Evolutionary conservation across 2,113 vertebrate genomes (phyloP).

Genomic region (Corythaeola cristata): DNA sequence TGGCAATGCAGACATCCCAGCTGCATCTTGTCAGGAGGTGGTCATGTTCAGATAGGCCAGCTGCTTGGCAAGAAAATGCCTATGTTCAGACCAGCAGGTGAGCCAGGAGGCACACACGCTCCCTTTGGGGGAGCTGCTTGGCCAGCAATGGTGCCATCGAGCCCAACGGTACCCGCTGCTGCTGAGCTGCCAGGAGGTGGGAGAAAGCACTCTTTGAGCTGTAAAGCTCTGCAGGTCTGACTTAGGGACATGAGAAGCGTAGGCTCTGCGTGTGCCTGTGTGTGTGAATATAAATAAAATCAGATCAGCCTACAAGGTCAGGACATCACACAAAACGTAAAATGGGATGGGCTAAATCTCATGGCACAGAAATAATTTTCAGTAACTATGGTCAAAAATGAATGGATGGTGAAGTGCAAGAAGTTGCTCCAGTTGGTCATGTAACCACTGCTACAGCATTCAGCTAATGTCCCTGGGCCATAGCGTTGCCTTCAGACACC

Average conservation of each 20-base stretch:
- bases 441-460: neutral
- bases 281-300: neutral
- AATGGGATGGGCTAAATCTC: neutral
- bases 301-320: neutral
- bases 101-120: neutral
- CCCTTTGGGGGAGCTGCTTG: neutral
- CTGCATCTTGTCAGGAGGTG: neutral
- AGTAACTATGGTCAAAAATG: neutral
- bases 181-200: neutral
- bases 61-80: neutral
- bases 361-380: neutral
- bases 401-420: neutral
- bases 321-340: neutral
- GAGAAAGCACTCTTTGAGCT: neutral
- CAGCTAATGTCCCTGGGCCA: neutral
- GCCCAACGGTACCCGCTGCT: neutral
- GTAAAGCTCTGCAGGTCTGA: neutral
- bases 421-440: neutral
- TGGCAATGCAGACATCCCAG: neutral
- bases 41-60: neutral
- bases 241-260: neutral
- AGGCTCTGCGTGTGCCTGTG: neutral
- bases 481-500: neutral
- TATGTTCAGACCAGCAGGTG: rapidly evolving
- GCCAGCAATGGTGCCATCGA: neutral